A percentile compares a stretch with the other conserved stretches of the same genome.
These are phyloP conservation scores for Dorcus parallelipipedus DNA, from an alignment of 2,888 invertebrate species.

Conservation along the genomic window DNA sequence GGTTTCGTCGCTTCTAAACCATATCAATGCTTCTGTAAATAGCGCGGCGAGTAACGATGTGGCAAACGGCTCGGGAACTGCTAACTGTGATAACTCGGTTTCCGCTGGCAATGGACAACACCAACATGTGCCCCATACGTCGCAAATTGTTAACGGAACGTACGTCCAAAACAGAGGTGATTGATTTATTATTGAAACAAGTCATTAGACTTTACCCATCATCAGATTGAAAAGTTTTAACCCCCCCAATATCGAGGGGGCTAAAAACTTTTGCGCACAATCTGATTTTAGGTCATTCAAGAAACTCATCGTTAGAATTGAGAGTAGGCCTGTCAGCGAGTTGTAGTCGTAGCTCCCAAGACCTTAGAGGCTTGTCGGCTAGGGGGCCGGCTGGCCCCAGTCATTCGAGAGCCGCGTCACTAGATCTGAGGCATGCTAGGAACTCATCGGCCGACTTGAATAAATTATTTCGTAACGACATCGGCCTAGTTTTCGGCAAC, in stretches of 20 bases:
- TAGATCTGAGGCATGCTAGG: slow-evolving; percentile 71
- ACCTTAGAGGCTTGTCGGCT: slow-evolving; percentile 48
- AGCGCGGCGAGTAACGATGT: slow-evolving; percentile 7
- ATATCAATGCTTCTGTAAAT: not conserved
- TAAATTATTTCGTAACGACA: slow-evolving; percentile 67
- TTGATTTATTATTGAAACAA: too few relatives aligned
- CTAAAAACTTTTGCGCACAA: too few relatives aligned
- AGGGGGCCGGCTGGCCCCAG: slow-evolving; percentile 47
- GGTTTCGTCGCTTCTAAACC: not conserved
- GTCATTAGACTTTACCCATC: too few relatives aligned
- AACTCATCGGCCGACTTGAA: slow-evolving; percentile 74
- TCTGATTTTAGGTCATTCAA: slow-evolving; percentile 56
- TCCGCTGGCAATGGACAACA: slow-evolving; percentile 11
- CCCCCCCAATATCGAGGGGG: too few relatives aligned
- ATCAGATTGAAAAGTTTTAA: too few relatives aligned
- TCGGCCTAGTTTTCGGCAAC: slow-evolving; percentile 66
- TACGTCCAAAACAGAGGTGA: not conserved
- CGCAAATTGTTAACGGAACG: slow-evolving; percentile 12
- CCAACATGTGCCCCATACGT: not conserved
- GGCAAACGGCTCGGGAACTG: slow-evolving; percentile 1
- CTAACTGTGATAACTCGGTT: slow-evolving; percentile 14
- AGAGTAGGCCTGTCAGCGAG: slow-evolving; percentile 52
- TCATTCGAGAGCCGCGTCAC: slow-evolving; percentile 80
- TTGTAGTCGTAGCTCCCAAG: slow-evolving; percentile 50
- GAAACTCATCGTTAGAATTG: slow-evolving; percentile 82